A percentile compares a stretch with the other conserved stretches of the same genome.
phyloP scores from a whole-genome alignment of 1,140 invertebrate species.

The Drosophila nigrodunni region DNA sequence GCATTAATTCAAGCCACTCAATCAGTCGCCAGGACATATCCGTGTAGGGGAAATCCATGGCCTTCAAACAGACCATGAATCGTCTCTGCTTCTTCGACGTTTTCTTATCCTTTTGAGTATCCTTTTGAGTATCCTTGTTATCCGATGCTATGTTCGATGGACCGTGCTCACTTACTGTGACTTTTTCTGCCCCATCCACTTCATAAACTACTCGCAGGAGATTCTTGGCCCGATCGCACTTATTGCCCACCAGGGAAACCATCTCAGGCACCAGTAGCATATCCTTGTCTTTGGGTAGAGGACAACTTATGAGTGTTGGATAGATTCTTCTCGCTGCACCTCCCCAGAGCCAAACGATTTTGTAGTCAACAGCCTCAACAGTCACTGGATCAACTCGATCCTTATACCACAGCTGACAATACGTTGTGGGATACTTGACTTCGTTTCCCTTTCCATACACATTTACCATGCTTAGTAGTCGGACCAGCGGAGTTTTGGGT shows the following conservation, averaged over 20 bases:
- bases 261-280: conserved; percentile 90
- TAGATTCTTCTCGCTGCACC: conserved; percentile 93
- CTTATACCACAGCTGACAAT: conserved; percentile 95
- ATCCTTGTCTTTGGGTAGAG: conserved; percentile 88
- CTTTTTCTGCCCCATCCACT: conserved; percentile 41
- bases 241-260: conserved; percentile 91
- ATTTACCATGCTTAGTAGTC: conserved; percentile 94
- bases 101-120: background rate
- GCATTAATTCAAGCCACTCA: conserved; percentile 97
- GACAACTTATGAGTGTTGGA: conserved; percentile 94
- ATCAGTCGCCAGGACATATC: conserved; percentile 94
- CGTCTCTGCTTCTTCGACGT: conserved; percentile 73
- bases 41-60: conserved; percentile 94
- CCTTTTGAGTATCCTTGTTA: too few relatives aligned
- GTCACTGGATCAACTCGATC: conserved; percentile 90
- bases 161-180: background rate
- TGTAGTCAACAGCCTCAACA: conserved; percentile 92
- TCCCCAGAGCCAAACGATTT: conserved; percentile 97
- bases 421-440: conserved; percentile 87
- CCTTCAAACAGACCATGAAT: conserved; percentile 97
- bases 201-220: conserved; percentile 93
- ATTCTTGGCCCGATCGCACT: conserved; percentile 92
- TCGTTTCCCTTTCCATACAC: conserved; percentile 23
- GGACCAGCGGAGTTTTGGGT: conserved; percentile 89
- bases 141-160: background rate